Base-by-base conservation (phyloP, 2,797 vertebrate genomes). In the Peromyscus nudipes region DNA sequence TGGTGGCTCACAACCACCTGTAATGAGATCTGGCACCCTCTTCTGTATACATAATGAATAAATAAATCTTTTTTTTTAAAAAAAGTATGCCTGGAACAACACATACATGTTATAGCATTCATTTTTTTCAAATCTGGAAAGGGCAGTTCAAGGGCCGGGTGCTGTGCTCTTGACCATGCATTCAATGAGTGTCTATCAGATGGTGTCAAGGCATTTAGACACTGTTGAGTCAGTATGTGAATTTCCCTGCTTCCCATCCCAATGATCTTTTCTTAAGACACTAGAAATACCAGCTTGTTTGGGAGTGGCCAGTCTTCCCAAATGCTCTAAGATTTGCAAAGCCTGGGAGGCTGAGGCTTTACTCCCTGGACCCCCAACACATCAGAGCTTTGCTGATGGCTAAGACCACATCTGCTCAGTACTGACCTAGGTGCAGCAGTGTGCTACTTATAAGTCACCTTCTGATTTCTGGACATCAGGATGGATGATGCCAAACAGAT, bases 121-220 rank as follows among this genome's bases (percentile, higher is more conserved):
- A 19, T 57, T 57, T 62, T 62, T 60, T 23, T 55, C 43, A 76
- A 52, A 71, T 9, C 6, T 34, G 40, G 73, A 82, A 73, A 14
- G 40, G 14, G 37, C 55, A 21, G 17, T 37, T 79, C 0, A 11
- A 49, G 7, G 49, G 6, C 27, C 80, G 19, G 19, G 49, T 65
- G 27, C 21, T 4, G 29, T 29, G 60, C 11, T 6, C 1, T 37
- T 1, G 0, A 13, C 8, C 17, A 9, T 25, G 7, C 27, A 29
- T 8, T n/a, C 37, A 17, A 0, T 4, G 10, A 13, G 3, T 46
- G 19, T 57, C 12, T 23, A 37, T 46, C 16, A 23, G 23, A 16
- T 23, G 29, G 7, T 10, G 3, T 27, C 16, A 4, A 75, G 21
- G n/a, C 21, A 37, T 4, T 9, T 25, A 12, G 77, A 62, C 17